phyloP scores from a whole-genome alignment of 2,888 invertebrate genomes.

The Cepaea hortensis region DNA sequence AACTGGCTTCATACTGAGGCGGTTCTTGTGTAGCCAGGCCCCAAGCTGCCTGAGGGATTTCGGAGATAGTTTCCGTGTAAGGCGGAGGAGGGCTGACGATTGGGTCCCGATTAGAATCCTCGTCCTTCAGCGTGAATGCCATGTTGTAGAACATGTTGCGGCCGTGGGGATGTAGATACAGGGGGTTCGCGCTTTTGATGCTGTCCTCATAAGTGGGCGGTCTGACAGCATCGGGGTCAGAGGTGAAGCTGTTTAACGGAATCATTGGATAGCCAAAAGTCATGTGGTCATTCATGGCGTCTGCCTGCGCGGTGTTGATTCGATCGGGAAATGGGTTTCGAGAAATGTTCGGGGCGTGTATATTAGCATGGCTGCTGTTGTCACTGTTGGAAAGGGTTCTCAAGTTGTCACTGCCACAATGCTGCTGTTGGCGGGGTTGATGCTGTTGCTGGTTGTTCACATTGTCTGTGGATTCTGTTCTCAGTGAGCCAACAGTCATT shows the following conservation, averaged over 20 bases:
- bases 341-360: background rate
- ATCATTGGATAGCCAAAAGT: constrained; percentile 41
- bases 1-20: background rate
- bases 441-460: background rate
- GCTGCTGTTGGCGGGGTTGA: background rate
- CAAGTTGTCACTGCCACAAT: background rate
- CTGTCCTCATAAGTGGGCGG: constrained; percentile 46
- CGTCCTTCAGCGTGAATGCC: constrained; percentile 39
- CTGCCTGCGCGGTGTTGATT: background rate
- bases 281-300: constrained; percentile 8
- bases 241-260: constrained; percentile 41
- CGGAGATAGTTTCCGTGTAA: constrained; percentile 22
- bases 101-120: background rate
- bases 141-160: constrained; percentile 36
- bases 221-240: constrained; percentile 42
- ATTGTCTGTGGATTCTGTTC: background rate
- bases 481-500: background rate
- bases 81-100: constrained; percentile 43
- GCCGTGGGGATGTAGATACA: constrained; percentile 30
- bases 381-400: background rate
- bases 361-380: background rate
- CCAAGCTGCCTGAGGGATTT: background rate
- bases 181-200: constrained; percentile 39
- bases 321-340: background rate
- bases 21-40: background rate